Percentiles rank a stretch among this genome's conserved stretches.
Evolutionary conservation across 2,797 vertebrate species (phyloP).

Genomic region (Peromyscus nudipes): DNA sequence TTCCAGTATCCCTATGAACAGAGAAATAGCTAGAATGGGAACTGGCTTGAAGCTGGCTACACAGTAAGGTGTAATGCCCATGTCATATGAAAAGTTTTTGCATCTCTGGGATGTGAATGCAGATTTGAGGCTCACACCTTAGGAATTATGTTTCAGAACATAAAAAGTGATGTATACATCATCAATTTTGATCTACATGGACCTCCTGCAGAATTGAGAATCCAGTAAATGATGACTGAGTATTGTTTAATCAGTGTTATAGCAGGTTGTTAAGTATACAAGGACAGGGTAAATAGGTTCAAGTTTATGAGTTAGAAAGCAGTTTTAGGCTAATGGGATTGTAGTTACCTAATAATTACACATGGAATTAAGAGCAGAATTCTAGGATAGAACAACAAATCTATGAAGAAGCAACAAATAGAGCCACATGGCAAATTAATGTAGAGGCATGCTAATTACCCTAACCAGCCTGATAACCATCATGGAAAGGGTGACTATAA

Average conservation of each 20-base stretch:
- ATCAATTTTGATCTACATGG: neutral
- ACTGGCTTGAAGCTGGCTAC: neutral
- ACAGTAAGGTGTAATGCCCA: neutral
- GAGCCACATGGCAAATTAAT: neutral
- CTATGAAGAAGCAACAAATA: neutral
- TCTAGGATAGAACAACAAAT: neutral
- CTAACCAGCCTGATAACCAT: neutral
- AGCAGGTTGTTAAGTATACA: neutral
- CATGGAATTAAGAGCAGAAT: conserved; percentile 17
- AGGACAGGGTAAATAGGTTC: neutral
- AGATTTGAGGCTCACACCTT: neutral
- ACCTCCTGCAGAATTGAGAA: neutral
- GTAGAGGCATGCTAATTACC: neutral
- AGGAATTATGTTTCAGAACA: neutral
- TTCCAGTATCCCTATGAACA: neutral
- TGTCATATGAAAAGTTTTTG: neutral
- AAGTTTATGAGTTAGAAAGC: neutral
- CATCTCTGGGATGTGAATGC: neutral
- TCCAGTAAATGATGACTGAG: neutral
- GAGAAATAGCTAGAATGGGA: neutral
- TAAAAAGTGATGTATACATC: neutral
- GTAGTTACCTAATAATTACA: conserved; percentile 16
- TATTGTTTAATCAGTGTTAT: neutral
- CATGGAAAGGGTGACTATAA: neutral
- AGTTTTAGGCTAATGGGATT: neutral